Base-by-base conservation (phyloP, 2,113 vertebrate species). In the Canis aureus region DNA sequence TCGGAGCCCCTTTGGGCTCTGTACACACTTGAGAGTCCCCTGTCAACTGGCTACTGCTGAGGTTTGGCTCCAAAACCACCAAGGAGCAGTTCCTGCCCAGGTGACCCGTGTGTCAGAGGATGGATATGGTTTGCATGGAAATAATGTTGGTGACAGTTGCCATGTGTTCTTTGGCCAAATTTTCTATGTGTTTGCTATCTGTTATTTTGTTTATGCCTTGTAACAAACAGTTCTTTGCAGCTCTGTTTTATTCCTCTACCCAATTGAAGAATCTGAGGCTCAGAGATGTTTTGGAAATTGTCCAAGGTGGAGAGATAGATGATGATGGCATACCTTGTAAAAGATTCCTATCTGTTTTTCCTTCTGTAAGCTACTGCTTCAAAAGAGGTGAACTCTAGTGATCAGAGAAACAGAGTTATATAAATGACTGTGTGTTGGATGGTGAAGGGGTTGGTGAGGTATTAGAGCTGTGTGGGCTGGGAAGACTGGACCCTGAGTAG, bases 281-380 rank as follows among this genome's bases (percentile, higher is more conserved):
- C 74, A 83, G 94, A 86, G 80, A 53, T 20, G 27, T 43, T 71
- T 17, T 15, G 29, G 64, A 86, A 74, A 25, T 67, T 78, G n/a
- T 51, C 25, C 2, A 8, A 38, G 49, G n/a, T 55, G 3, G 5
- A 78, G 27, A 85, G 22, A 60, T 55, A 16, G 84, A 16, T 43
- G 25, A 55, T 13, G 20, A 35, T 51, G 55, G 67, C 67, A 74
- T 89, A 55, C 25, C 20, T 88, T 23, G 67, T 62, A 71, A 71
- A 81, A 12, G 62, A 20, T 64, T 81, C 29, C 16, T 35, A 32
- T 29, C 15, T 55, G 23, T 89, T 79, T 73, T 59, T n/a, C 11
- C 49, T 84, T 80, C 69, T 60, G 1, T 16, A 17, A 85, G 79
- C 67, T 12, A n/a, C 49, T 66, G 57, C 66, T 94, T 83, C 29